Conservation (phyloP, 2,797 vertebrate genomes). For the Ambastaia sidthimunki region DNA sequence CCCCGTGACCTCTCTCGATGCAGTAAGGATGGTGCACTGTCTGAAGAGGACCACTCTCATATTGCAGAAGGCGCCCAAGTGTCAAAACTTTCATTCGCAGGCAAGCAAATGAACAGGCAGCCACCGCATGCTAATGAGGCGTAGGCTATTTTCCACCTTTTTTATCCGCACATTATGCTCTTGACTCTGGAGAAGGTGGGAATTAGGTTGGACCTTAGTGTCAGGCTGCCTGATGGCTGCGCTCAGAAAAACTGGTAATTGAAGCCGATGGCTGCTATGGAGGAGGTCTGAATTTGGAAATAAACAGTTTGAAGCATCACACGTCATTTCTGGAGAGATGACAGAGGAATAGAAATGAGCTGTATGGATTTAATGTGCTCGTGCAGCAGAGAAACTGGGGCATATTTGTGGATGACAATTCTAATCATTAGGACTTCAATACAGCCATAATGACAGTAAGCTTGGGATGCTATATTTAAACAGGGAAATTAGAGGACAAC, state of each 20-base stretch:
- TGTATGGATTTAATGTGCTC: slow-evolving; percentile 99
- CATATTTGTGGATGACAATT: slow-evolving; percentile 97
- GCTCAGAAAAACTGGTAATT: slow-evolving; percentile 99
- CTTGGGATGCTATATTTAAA: slow-evolving; percentile 87
- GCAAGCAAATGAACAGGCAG: slow-evolving; percentile 99
- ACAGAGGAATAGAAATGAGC: slow-evolving; percentile 99
- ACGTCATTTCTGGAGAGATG: slow-evolving; percentile 99
- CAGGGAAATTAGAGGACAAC: slow-evolving; percentile 92
- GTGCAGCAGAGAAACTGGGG: slow-evolving; percentile 89
- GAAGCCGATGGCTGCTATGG: slow-evolving; percentile 99
- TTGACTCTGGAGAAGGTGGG: slow-evolving; percentile 99
- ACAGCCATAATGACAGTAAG: slow-evolving; percentile 85
- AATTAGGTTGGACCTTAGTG: slow-evolving; percentile 99
- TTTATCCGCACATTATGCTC: slow-evolving; percentile 99
- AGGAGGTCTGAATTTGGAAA: slow-evolving; percentile 99
- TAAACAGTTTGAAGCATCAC: slow-evolving; percentile 99
- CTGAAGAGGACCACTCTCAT: slow-evolving; percentile 99
- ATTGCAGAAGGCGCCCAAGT: slow-evolving; percentile 95
- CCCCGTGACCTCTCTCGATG: slow-evolving; percentile 90
- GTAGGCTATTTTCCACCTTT: slow-evolving; percentile 99
- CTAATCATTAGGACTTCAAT: slow-evolving; percentile 98
- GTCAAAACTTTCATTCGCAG: slow-evolving; percentile 99
- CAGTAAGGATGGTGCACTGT: slow-evolving; percentile 94
- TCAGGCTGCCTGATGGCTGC: slow-evolving; percentile 99
- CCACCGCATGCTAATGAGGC: slow-evolving; percentile 99